phyloP scores from a whole-genome alignment of 1,140 invertebrate species.

The Carposina sasakii region DNA sequence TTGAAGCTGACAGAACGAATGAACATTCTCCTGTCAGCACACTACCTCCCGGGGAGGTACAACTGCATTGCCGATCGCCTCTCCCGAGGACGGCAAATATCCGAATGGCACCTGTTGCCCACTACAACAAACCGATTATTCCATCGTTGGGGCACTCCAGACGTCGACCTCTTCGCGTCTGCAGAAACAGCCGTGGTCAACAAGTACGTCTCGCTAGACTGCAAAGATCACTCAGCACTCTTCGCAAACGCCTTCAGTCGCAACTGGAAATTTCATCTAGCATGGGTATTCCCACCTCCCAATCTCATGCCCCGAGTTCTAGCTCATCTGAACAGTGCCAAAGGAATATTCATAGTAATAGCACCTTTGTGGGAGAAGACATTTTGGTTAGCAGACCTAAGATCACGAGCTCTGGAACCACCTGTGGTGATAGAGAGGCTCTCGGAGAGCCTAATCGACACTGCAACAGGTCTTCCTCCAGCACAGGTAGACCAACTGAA shows the following conservation, averaged over 20 bases:
- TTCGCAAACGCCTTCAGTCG: slow-evolving; percentile 31
- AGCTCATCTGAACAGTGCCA: slow-evolving; percentile 24
- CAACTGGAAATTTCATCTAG: slow-evolving; percentile 24
- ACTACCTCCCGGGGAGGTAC: slow-evolving; percentile 4
- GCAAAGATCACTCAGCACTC: slow-evolving; percentile 21
- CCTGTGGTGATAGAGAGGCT: slow-evolving; percentile 11
- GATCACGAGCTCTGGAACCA: background rate
- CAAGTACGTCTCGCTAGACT: slow-evolving; percentile 28
- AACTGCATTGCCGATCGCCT: slow-evolving; percentile 2
- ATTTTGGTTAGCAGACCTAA: slow-evolving; percentile 11
- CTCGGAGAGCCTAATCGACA: slow-evolving; percentile 9
- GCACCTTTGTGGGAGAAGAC: slow-evolving; percentile 8
- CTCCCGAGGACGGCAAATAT: background rate
- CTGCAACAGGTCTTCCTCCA: slow-evolving; percentile 13
- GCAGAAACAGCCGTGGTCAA: slow-evolving; percentile 19
- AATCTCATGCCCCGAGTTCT: slow-evolving; percentile 25
- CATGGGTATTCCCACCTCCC: slow-evolving; percentile 29
- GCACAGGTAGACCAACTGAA: slow-evolving; percentile 12
- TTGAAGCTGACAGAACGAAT: slow-evolving; percentile 2
- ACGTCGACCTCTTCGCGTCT: slow-evolving; percentile 34
- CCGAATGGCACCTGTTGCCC: slow-evolving; percentile 20
- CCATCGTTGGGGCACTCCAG: slow-evolving; percentile 22
- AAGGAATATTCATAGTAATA: slow-evolving; percentile 11
- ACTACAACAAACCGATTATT: slow-evolving; percentile 23
- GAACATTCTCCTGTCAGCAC: slow-evolving; percentile 4